These are phyloP conservation scores for Rhabdornis inornatus DNA, from an alignment of 2,113 vertebrate species.

Conservation along the genomic window DNA sequence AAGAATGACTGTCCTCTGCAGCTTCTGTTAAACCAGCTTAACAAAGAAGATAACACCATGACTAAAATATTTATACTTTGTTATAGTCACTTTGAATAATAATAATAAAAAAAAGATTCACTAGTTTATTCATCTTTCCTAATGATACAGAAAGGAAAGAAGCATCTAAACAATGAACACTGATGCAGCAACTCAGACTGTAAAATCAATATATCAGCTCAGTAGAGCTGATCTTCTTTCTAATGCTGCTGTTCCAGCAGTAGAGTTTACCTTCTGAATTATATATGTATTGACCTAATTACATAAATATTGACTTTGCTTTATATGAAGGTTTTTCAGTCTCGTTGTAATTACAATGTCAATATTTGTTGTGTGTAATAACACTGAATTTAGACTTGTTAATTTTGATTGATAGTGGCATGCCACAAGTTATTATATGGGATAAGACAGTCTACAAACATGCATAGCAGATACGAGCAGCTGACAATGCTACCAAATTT, in stretches of 20 bases:
- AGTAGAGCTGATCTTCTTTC: conserved; percentile 39
- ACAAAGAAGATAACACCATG: conserved; percentile 1
- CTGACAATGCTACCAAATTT: background rate
- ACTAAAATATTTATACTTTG: conserved; percentile 28
- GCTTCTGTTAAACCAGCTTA: conserved; percentile 11
- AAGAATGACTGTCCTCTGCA: background rate
- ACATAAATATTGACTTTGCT: conserved; percentile 77
- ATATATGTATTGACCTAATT: conserved; percentile 75
- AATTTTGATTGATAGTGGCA: conserved; percentile 68
- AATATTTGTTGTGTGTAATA: conserved; percentile 71
- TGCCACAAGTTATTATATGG: conserved; percentile 38
- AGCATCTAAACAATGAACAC: conserved; percentile 62
- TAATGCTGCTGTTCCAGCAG: conserved; percentile 25
- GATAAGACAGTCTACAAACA: conserved; percentile 2
- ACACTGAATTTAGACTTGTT: conserved; percentile 68
- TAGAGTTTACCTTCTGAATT: conserved; percentile 69
- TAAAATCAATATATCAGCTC: conserved; percentile 72
- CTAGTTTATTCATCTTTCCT: conserved; percentile 55
- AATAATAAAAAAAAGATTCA: background rate
- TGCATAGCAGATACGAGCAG: background rate
- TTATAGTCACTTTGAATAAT: background rate
- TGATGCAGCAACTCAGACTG: conserved; percentile 34
- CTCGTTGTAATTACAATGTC: conserved; percentile 72
- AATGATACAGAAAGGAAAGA: conserved; percentile 57
- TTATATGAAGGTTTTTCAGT: conserved; percentile 63